Evolutionary conservation across 2,888 invertebrate genomes (phyloP).

Genomic region (Heliconius cydno): DNA sequence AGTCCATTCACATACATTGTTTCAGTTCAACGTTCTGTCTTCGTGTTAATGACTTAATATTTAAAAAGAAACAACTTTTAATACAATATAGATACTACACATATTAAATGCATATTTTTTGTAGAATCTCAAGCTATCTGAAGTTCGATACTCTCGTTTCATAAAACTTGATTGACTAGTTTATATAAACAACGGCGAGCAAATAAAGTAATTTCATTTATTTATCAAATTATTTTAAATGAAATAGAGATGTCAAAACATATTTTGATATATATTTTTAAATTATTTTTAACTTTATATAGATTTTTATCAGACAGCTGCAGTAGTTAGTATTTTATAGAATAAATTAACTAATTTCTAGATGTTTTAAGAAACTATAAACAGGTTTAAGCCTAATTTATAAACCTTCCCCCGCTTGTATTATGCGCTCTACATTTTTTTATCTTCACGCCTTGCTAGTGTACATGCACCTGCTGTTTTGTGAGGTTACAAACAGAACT

Average conservation of each 20-base stretch:
- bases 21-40: slow-evolving; percentile 30
- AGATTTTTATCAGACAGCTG: neutral
- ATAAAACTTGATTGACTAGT: slow-evolving; percentile 17
- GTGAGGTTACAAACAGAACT: neutral
- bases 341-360: neutral
- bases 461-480: slow-evolving; percentile 4
- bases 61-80: slow-evolving; percentile 17
- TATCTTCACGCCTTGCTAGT: neutral
- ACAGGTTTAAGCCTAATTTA: neutral
- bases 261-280: slow-evolving; percentile 14
- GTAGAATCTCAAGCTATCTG: slow-evolving; percentile 14
- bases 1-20: slow-evolving; percentile 33
- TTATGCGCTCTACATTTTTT: neutral
- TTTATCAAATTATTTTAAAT: slow-evolving; percentile 15
- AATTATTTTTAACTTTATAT: neutral
- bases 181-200: slow-evolving; percentile 22
- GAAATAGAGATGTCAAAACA: slow-evolving; percentile 16
- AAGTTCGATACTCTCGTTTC: slow-evolving; percentile 32
- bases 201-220: slow-evolving; percentile 28
- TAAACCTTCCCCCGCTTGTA: neutral
- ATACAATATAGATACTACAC: neutral
- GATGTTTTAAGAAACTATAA: neutral
- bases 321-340: neutral
- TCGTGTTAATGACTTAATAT: slow-evolving; percentile 27
- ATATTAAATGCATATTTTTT: neutral